Evolutionary conservation across 2,113 vertebrate species (phyloP), one percentile per base, ranked within the genome.

Genomic region (Scortum barcoo): DNA sequence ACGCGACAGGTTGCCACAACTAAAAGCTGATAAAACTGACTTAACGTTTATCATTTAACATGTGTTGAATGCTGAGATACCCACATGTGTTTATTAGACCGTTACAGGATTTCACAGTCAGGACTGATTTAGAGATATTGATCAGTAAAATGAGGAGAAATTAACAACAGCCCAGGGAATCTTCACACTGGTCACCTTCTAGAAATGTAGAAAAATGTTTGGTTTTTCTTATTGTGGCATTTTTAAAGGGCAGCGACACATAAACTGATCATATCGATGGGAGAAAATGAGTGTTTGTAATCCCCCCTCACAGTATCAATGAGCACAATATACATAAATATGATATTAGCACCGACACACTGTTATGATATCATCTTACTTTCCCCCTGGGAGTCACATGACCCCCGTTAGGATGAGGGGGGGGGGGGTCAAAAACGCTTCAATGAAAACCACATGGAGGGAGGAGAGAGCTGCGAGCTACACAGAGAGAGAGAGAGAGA

Each of bases 401-500:
- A 94, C 88, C 85, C 74, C 69, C 40, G 72, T 42, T 56, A 62
- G 80, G 62, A 81, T 71, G 65, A 40, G 51, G 38, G 78, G 11
- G 73, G n/a, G 86, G 89, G 78, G 83, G 83, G 83, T 88, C 85
- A 82, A 78, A n/a, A 85, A 84, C 80, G 89, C 88, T 91, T 93
- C 90, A 93, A 95, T 86, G 91, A 93, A 90, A 94, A 94, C 86
- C 91, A 95, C 93, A 94, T 94, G 94, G 80, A 88, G 88, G 87
- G 67, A 87, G 86, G 91, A 84, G 87, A 62, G 81, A 87, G 89
- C 73, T 57, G 80, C 70, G 50, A 78, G n/a, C 79, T 85, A 51
- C n/a, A n/a, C n/a, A n/a, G n/a, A n/a, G n/a, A n/a, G n/a, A n/a
- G n/a, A 68, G 81, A 87, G 73, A 87, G 93, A 88, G 90, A 91